Base-by-base conservation (phyloP, 1,140 invertebrate genomes). In the Euborellia annulipes region DNA sequence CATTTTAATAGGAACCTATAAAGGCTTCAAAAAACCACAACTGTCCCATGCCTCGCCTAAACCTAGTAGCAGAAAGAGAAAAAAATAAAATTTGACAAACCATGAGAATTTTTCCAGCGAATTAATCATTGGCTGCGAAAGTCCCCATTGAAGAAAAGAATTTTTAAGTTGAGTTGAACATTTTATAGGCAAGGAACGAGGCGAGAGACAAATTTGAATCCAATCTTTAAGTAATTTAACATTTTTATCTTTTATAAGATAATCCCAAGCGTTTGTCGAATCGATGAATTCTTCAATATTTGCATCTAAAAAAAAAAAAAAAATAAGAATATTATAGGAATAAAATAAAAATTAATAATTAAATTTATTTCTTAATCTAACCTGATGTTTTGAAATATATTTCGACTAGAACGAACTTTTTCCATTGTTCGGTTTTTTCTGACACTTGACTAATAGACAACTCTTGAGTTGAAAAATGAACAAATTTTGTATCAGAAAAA, bases 181-280 rank as follows among this genome's bases (percentile, higher is more conserved):
- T 52, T 38, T 43, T 47, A 50, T 54, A 57, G 17, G 49, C 50
- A 36, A 58, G 60, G 37, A 75, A 55, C 58, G 74, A 65, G 2
- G 62, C 50, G 48, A 78, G 59, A 19, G 72, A 66, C 55, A 62
- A 54, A 52, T 68, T 63, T 18, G 73, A 49, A 55, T 72, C 59
- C 23, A 27, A 27, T 27, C 23, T 27, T 27, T 27, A 27, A 27
- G 4, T 27, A 27, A 27, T 6, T 27, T 27, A 27, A 27, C 37
- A 59, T 57, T 30, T 58, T 53, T 53, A 77, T 73, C 30, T 64
- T 58, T 27, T 66, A 55, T 49, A 63, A 57, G 41, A 73, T 66
- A 43, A 70, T 63, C n/a, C 71, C 71, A 54, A 67, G 72, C 39
- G 62, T 66, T 20, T 62, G 62, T 3, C 73, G 53, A 38, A 69